phyloP scores from a whole-genome alignment of 2,113 vertebrate species.

The Nerophis lumbriciformis region DNA sequence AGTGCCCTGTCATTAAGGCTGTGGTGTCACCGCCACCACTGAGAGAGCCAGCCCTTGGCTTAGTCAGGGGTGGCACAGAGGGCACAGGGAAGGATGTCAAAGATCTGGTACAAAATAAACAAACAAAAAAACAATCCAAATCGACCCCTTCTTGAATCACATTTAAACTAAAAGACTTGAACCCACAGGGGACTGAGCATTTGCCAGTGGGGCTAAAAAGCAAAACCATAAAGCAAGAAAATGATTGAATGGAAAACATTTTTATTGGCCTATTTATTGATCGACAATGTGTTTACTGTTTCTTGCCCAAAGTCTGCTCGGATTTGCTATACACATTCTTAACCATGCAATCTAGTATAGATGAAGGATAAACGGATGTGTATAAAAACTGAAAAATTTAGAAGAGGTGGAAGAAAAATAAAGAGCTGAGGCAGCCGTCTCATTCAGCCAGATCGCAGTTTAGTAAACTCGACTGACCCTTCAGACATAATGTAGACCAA shows the following conservation, averaged over 20 bases:
- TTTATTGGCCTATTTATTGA: not conserved
- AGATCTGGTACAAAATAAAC: not conserved
- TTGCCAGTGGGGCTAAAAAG: not conserved
- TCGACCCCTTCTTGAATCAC: constrained; percentile 31
- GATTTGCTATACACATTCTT: not conserved
- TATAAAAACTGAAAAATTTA: not conserved
- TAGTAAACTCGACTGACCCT: constrained; percentile 49
- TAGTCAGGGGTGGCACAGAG: constrained; percentile 68
- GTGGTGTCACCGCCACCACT: constrained; percentile 54
- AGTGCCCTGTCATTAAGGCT: constrained; percentile 64
- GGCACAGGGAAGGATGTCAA: constrained; percentile 53
- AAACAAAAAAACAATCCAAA: constrained; percentile 17
- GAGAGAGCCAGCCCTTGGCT: constrained; percentile 45
- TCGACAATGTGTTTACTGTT: no score
- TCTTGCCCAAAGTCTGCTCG: no score
- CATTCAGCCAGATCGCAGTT: constrained; percentile 22
- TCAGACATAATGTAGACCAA: constrained; percentile 41
- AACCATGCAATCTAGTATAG: not conserved
- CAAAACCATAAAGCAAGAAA: constrained; percentile 5
- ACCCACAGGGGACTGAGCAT: constrained; percentile 18
- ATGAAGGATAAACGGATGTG: not conserved
- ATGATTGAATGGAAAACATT: constrained; percentile 13
- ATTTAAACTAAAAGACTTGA: constrained; percentile 38
- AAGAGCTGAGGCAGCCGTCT: constrained; percentile 30
- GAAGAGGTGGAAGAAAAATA: not conserved